Evolutionary conservation across 2,113 vertebrate species (phyloP), one percentile per base, ranked within the genome.

Genomic region (Hippopotamus amphibius): DNA sequence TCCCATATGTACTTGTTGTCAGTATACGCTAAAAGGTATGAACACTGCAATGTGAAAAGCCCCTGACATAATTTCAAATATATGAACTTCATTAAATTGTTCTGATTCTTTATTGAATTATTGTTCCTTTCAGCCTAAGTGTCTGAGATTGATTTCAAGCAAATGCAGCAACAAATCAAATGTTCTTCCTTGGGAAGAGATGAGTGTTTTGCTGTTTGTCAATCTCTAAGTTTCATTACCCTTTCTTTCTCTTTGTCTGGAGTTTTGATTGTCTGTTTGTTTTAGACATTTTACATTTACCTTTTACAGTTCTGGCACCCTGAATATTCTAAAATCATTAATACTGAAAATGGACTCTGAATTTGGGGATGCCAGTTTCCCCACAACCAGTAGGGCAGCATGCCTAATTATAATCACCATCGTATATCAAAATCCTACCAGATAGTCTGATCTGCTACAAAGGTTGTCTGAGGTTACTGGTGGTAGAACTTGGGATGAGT

Each of bases 131-230:
- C 66, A 24, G 24, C 63, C 13, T 92, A 57, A 93, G 91, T 74
- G 74, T 92, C 84, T 98, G 59, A 95, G 97, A 98, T 65, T 55
- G 57, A 96, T 97, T 98, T 98, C 76, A 93, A 89, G 16, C 37
- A 96, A 96, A 65, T 84, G 26, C 26, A 93, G 61, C 46, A 90
- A 85, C 57, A 97, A 92, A 88, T 93, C 74, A 95, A 89, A 33
- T 53, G 2, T 84, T 65, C 81, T 84, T 97, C n/a, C 21, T 72
- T 90, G 48, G 77, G 74, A 83, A 94, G 41, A 77, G 76, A 80
- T 19, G 19, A 79, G 17, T 94, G 33, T 43, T 96, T 50, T n/a
- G 46, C 81, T 66, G 79, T 1, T 96, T 71, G n/a, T 87, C 88
- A 63, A 43, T 97, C 66, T 95, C 72, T 95, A 76, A 86, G 21